Percentiles rank a stretch among this genome's conserved stretches.
Evolutionary conservation across 2,888 invertebrate species (phyloP).

Genomic region (Melanophora roralis): DNA sequence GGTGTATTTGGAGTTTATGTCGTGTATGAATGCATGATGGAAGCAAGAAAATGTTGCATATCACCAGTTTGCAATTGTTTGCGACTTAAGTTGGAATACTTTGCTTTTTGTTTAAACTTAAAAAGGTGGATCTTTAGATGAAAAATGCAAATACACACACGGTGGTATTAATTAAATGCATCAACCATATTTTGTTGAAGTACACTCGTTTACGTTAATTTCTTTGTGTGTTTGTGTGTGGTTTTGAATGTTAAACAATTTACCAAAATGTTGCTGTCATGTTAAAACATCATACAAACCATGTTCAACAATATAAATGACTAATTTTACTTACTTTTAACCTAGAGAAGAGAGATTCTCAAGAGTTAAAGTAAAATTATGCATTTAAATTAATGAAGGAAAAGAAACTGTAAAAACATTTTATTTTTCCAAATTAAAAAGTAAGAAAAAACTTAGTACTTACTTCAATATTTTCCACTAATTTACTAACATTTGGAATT

Average conservation of each 20-base stretch:
- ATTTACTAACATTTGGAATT: too few species aligned
- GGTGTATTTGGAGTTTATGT: neutral
- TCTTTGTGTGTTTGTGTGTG: neutral
- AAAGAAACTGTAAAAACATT: too few species aligned
- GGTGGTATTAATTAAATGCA: slow-evolving; percentile 29
- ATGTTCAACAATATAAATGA: slow-evolving; percentile 60
- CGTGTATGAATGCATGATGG: neutral
- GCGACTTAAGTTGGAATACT: slow-evolving; percentile 31
- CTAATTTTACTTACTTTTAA: slow-evolving; percentile 59
- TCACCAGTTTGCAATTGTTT: slow-evolving; percentile 20
- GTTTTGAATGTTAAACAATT: slow-evolving; percentile 41
- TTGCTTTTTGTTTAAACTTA: slow-evolving; percentile 13
- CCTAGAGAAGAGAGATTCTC: too few species aligned
- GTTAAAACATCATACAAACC: slow-evolving; percentile 53
- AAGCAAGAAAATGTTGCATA: slow-evolving; percentile 19
- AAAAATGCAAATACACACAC: slow-evolving; percentile 11
- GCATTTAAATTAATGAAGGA: too few species aligned
- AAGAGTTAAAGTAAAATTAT: too few species aligned
- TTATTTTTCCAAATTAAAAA: too few species aligned
- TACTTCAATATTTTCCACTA: too few species aligned
- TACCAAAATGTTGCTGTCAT: slow-evolving; percentile 54
- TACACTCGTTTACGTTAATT: too few species aligned
- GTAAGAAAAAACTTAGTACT: too few species aligned
- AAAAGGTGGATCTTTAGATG: slow-evolving; percentile 15
- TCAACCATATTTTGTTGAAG: too few species aligned